Percentiles rank a stretch among this genome's conserved stretches.
These are phyloP conservation scores for Anoplius nigerrimus DNA, from an alignment of 2,888 invertebrate genomes.

Conservation along the genomic window DNA sequence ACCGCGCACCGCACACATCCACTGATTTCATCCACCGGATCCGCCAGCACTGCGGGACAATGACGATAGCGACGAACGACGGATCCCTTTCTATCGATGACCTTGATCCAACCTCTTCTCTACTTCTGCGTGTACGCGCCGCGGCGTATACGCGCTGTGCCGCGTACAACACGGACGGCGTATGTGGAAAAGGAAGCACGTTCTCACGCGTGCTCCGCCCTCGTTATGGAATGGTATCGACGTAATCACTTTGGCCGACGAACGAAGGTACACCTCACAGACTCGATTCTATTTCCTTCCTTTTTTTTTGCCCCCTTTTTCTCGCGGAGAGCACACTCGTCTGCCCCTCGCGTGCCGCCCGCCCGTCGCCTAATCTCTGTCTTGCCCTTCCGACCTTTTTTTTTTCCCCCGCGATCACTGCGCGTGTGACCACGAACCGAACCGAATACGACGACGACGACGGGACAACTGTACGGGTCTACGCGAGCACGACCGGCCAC, in stretches of 20 bases:
- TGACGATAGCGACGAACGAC: too few relatives aligned
- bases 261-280: background rate
- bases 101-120: too few relatives aligned
- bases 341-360: background rate
- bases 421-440: constrained; percentile 37
- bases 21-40: too few relatives aligned
- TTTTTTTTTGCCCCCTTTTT: too few relatives aligned
- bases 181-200: background rate
- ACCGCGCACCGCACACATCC: too few relatives aligned
- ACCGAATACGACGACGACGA: constrained; percentile 1
- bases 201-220: background rate
- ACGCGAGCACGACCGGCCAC: constrained; percentile 46
- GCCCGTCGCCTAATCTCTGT: background rate
- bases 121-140: too few relatives aligned
- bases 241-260: background rate
- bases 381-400: background rate
- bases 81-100: too few relatives aligned
- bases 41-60: too few relatives aligned
- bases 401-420: background rate
- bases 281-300: background rate
- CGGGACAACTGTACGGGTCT: constrained; percentile 35
- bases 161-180: too few relatives aligned
- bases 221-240: background rate
- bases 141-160: too few relatives aligned
- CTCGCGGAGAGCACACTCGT: too few relatives aligned